Evolutionary conservation across 1,140 invertebrate species (phyloP), one percentile per base, ranked within the genome.

Genomic region (Philotrypesis tridentata): DNA sequence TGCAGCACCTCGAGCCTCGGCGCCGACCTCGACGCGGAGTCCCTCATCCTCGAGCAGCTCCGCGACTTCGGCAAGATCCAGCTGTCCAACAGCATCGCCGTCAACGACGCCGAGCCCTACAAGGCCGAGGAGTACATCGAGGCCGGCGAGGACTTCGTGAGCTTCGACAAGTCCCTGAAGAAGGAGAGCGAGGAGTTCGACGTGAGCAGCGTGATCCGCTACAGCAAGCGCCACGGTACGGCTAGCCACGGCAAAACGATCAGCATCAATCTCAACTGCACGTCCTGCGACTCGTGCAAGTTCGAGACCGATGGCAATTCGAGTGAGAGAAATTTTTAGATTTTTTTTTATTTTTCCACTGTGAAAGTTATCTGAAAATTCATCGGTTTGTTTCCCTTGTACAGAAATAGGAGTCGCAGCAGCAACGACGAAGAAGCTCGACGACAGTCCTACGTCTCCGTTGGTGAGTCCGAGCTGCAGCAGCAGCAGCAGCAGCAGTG

Each of bases 151-250:
- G 93, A 93, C 82, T 88, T 91, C 63, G 90, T 93, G 48, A 92
- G 91, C 37, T 91, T 93, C 9, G 91, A 93, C 60, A 93, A 93
- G 74, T 92, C 91, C 1, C 85, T 92, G 0, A 90, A 92, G 75
- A 88, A 84, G 48, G 84, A 89, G 14, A 60, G 4, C n/a, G 37
- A 82, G 0, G 75, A 82, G 7, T 48, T 82, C 11, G 88, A 11
- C 83, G 89, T 23, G 86, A 89, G 65, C 68, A 84, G 72, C 86
- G 68, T 78, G 0, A 79, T 78, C 7, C 63, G 73, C 2, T 25
- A 55, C 11, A 72, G 61, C 11, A 81, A 81, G 6, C 72, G 80
- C 29, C 43, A 81, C 25, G 76, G 60, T 9, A 40, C 60, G 21
- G 71, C 63, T 33, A 76, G 61, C 6, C 29, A 27, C n/a, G 33